Conservation (phyloP, 2,113 vertebrate species). For the Paratilapia polleni region DNA sequence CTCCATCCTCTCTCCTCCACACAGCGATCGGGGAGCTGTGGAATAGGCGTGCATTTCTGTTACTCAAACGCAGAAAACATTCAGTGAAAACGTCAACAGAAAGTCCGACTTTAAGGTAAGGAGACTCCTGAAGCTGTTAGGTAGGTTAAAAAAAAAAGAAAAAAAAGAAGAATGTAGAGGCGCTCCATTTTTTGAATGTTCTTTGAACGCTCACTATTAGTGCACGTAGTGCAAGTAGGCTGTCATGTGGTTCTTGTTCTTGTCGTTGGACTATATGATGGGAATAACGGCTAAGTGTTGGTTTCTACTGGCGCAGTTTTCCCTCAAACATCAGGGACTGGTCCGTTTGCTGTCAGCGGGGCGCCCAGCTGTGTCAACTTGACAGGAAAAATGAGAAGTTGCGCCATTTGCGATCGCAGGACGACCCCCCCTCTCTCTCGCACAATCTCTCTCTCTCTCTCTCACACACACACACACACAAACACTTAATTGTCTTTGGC, state of each 20-base stretch:
- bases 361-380: slow-evolving; percentile 71
- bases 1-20: slow-evolving; percentile 53
- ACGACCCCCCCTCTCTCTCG: background rate
- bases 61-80: slow-evolving; percentile 17
- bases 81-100: slow-evolving; percentile 17
- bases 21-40: slow-evolving; percentile 62
- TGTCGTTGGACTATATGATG: background rate
- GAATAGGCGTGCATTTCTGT: slow-evolving; percentile 72
- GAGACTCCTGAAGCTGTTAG: background rate
- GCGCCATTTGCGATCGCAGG: slow-evolving; percentile 57
- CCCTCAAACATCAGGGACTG: background rate
- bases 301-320: slow-evolving; percentile 16
- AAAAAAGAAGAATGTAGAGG: slow-evolving; percentile 1
- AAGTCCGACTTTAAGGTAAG: slow-evolving; percentile 68
- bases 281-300: background rate
- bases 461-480: background rate
- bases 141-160: background rate
- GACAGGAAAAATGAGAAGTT: slow-evolving; percentile 61
- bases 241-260: slow-evolving; percentile 22
- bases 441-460: background rate
- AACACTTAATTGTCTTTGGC: background rate
- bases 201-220: slow-evolving; percentile 3
- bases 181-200: slow-evolving; percentile 12
- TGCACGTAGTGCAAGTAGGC: background rate
- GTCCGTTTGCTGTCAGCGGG: slow-evolving; percentile 18